These are phyloP conservation scores for Pammene fasciana DNA, from an alignment of 2,888 invertebrate genomes.

Conservation along the genomic window DNA sequence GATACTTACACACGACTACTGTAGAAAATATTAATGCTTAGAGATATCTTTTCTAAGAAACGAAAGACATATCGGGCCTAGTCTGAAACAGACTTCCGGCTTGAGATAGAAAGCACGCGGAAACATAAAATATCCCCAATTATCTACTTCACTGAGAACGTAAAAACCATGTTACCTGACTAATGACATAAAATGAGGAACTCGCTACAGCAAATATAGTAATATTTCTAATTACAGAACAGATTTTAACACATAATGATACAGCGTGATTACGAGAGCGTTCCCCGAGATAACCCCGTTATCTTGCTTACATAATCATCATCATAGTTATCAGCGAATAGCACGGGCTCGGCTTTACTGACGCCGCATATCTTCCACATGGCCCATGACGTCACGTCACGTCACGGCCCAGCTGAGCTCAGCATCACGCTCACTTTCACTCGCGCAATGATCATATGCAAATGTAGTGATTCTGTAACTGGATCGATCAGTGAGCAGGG, in stretches of 20 bases:
- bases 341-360: slow-evolving; percentile 76
- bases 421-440: slow-evolving; percentile 76
- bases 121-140: too few relatives aligned
- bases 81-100: too few relatives aligned
- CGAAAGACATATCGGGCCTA: too few relatives aligned
- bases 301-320: slow-evolving; percentile 76
- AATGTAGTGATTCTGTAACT: slow-evolving; percentile 64
- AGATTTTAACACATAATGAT: neutral
- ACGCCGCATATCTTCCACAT: slow-evolving; percentile 82
- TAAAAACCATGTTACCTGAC: too few relatives aligned
- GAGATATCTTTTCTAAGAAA: too few relatives aligned
- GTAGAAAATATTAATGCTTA: too few relatives aligned
- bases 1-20: too few relatives aligned
- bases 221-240: too few relatives aligned
- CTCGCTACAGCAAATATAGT: too few relatives aligned
- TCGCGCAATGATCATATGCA: slow-evolving; percentile 60
- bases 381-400: slow-evolving; percentile 67
- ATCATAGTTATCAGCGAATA: slow-evolving; percentile 64
- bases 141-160: too few relatives aligned
- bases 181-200: too few relatives aligned
- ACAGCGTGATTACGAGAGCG: slow-evolving; percentile 49
- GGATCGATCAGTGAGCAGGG: slow-evolving; percentile 63
- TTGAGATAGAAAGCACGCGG: too few relatives aligned
- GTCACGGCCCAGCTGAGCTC: slow-evolving; percentile 72
- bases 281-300: slow-evolving; percentile 46